Percentiles rank a stretch among this genome's conserved stretches.
These are phyloP conservation scores for Abrostola tripartita DNA, from an alignment of 2,888 invertebrate genomes.

Conservation along the genomic window DNA sequence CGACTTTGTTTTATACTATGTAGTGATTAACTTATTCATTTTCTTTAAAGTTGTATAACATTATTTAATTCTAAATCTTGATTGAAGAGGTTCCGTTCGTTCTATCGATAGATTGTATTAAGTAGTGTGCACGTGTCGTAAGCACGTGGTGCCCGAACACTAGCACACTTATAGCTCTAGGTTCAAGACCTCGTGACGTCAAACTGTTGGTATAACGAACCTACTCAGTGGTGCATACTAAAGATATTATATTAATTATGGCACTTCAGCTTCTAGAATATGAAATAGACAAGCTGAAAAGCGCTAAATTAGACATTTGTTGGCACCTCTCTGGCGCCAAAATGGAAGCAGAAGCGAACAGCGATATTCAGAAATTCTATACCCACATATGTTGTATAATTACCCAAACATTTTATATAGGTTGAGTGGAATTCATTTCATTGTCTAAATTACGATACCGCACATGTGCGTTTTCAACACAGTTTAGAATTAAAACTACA, in stretches of 20 bases:
- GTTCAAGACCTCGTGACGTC: conserved; percentile 57
- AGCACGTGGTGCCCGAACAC: conserved; percentile 47
- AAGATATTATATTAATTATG: background rate
- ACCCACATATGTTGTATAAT: too few species aligned
- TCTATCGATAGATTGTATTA: conserved; percentile 14
- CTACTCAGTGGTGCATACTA: conserved; percentile 11
- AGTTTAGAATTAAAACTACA: background rate
- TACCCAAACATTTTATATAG: too few species aligned
- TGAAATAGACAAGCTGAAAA: background rate
- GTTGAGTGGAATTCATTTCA: too few species aligned
- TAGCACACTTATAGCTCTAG: conserved; percentile 27
- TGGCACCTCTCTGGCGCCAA: background rate
- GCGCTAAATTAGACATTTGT: conserved; percentile 1
- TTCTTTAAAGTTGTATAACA: too few species aligned
- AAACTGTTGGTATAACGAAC: conserved; percentile 24
- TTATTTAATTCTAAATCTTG: background rate
- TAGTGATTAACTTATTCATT: too few species aligned
- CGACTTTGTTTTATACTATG: too few species aligned
- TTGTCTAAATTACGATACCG: too few species aligned
- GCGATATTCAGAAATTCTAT: background rate
- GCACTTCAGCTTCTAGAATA: background rate
- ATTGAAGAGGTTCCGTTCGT: background rate
- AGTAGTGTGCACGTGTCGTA: conserved; percentile 32
- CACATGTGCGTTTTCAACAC: background rate
- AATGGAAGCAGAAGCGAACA: background rate